These are phyloP conservation scores for Trididemnum nubilum DNA, from an alignment of 23 tunicate genomes.

Conservation along the genomic window DNA sequence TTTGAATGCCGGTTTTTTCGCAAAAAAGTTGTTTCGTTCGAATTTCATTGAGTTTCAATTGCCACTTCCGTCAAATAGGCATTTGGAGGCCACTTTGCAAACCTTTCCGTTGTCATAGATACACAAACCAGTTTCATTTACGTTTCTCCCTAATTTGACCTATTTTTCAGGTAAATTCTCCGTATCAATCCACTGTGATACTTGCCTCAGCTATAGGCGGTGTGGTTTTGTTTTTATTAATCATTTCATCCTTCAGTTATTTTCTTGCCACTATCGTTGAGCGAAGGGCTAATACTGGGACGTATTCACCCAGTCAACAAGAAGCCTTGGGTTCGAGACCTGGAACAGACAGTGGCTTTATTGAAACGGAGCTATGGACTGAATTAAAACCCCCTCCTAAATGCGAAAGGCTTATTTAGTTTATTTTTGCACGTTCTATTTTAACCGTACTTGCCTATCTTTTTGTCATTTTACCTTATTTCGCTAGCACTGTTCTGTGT, in stretches of 20 bases:
- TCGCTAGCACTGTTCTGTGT: no score
- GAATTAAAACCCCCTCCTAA: constrained; percentile 47
- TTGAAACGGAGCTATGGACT: constrained; percentile 33
- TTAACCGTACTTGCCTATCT: not conserved
- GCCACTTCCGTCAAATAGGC: no score
- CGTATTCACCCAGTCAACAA: constrained; percentile 60
- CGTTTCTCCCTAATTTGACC: no score
- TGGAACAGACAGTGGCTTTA: constrained; percentile 1
- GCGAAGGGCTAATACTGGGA: constrained; percentile 53
- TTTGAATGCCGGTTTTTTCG: no score
- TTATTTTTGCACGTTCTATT: constrained; percentile 1
- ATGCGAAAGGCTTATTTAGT: constrained; percentile 44
- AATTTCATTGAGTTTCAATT: no score
- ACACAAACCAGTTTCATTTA: no score
- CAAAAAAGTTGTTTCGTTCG: no score
- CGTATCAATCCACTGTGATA: not conserved
- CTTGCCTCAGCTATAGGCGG: constrained; percentile 30
- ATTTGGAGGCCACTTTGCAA: no score
- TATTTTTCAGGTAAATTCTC: no score
- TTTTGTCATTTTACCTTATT: not conserved
- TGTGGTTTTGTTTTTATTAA: constrained; percentile 28
- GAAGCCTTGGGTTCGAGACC: constrained; percentile 26
- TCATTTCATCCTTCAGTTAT: constrained; percentile 14
- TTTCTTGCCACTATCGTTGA: constrained; percentile 39
- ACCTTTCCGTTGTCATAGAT: no score